Base-by-base conservation (phyloP, 1,140 invertebrate species). In the Ceratina australensis region DNA sequence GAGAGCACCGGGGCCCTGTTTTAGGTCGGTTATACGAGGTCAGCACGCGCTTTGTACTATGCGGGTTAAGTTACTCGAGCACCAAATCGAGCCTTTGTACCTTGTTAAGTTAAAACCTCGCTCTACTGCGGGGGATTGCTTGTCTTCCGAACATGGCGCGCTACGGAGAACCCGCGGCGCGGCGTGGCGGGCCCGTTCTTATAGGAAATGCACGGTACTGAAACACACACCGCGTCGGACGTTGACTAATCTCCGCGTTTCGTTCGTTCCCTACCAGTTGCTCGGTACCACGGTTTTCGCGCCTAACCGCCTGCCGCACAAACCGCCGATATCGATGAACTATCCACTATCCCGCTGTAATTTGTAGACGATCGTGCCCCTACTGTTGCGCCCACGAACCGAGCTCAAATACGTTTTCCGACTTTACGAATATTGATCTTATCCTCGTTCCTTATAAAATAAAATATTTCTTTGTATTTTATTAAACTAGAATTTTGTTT, bases 51-150 rank as follows among this genome's bases (percentile, higher is more conserved):
- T 84, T 86, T 84, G 75, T 84, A 75, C 79, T 69, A 81, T 85
- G 85, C 86, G 87, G 86, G 81, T 87, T 85, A 84, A 87, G 86
- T 87, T 87, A 87, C 86, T 78, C 83, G 81, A 76, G 66, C 65
- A 72, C 82, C 82, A 76, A 83, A 83, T 82, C 79, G 66, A 83
- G 81, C 75, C 75, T 74, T 83, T 83, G 82, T 83, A 83, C 82
- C 82, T 83, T 83, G 78, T 83, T 78, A 83, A 75, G 82, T 65
- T 83, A 79, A 80, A 83, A 79, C 61, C 77, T n/a, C 71, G 77
- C 68, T 57, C 54, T 71, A 66, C 65, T 28, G 50, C 65, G 10
- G 54, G 72, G 60, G 82, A 72, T 80, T 59, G 72, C 59, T 66
- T 78, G 76, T 78, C 76, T 78, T 78, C 76, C 76, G 68, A 78